Evolutionary conservation across 2,797 vertebrate species (phyloP).

Genomic region (Onychomys arenicola): DNA sequence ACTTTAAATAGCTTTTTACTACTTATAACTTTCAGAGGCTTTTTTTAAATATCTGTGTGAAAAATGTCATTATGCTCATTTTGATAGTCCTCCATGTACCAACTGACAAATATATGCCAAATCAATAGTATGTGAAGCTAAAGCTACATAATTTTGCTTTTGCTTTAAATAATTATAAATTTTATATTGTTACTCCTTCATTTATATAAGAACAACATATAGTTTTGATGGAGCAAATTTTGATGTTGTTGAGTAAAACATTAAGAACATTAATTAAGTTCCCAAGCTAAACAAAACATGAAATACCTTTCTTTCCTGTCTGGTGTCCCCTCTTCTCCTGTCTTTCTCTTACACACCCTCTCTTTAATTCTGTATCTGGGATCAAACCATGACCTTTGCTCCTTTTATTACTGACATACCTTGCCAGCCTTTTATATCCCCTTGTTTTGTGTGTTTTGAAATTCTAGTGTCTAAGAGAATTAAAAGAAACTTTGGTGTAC

Average conservation of each 20-base stretch:
- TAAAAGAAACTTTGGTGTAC: not conserved
- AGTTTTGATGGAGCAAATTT: not conserved
- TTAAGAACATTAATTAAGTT: not conserved
- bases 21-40: not conserved
- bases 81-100: not conserved
- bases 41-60: not conserved
- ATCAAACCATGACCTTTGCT: not conserved
- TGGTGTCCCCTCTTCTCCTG: not conserved
- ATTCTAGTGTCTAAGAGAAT: not conserved
- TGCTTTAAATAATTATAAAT: not conserved
- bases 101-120: not conserved
- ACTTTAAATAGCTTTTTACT: not conserved
- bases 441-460: not conserved
- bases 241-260: not conserved
- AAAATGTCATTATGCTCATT: not conserved
- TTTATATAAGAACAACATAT: not conserved
- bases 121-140: not conserved
- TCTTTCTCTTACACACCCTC: not conserved
- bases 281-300: not conserved
- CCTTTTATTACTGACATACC: not conserved
- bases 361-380: too few species aligned
- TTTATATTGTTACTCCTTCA: not conserved
- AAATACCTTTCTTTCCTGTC: not conserved
- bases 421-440: not conserved
- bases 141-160: slow-evolving; percentile 1